Evolutionary conservation across 2,113 vertebrate species (phyloP).

Genomic region (Callionymus lyra): DNA sequence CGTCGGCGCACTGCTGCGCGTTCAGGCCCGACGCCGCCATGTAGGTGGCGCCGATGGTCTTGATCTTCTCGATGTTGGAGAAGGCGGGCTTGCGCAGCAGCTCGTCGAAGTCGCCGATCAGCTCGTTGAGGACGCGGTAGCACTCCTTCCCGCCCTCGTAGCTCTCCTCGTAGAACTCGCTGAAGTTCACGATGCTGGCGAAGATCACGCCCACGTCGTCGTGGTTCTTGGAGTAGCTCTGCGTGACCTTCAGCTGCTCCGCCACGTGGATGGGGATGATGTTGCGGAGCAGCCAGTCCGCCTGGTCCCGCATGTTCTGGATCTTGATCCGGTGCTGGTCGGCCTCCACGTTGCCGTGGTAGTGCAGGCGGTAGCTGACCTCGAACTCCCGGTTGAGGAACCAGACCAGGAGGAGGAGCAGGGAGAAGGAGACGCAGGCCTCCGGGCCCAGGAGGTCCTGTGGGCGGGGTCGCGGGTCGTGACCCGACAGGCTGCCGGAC

Average conservation of each 20-base stretch:
- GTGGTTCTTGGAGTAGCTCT: slow-evolving; percentile 98
- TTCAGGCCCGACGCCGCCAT: slow-evolving; percentile 94
- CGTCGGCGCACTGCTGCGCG: slow-evolving; percentile 77
- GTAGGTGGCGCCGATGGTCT: slow-evolving; percentile 96
- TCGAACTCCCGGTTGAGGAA: slow-evolving; percentile 96
- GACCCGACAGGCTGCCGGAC: slow-evolving; percentile 71
- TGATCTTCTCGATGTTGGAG: slow-evolving; percentile 91
- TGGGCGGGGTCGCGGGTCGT: slow-evolving; percentile 26
- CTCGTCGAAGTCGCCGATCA: slow-evolving; percentile 96
- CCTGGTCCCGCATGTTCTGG: slow-evolving; percentile 96
- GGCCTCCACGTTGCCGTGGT: slow-evolving; percentile 92
- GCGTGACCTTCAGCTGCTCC: slow-evolving; percentile 93
- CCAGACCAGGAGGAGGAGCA: slow-evolving; percentile 90
- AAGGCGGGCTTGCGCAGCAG: slow-evolving; percentile 79
- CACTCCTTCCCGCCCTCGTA: slow-evolving; percentile 97
- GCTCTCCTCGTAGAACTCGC: slow-evolving; percentile 98
- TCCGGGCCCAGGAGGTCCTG: slow-evolving; percentile 73
- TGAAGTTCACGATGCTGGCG: slow-evolving; percentile 96
- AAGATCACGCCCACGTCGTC: slow-evolving; percentile 94
- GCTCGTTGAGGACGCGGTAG: slow-evolving; percentile 91
- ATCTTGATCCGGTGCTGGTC: slow-evolving; percentile 96
- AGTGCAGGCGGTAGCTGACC: slow-evolving; percentile 94
- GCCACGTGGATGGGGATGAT: slow-evolving; percentile 97
- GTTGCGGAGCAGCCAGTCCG: slow-evolving; percentile 91
- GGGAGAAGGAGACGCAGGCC: slow-evolving; percentile 78